phyloP scores from a whole-genome alignment of 2,797 vertebrate genomes.

The Pogonophryne albipinna region DNA sequence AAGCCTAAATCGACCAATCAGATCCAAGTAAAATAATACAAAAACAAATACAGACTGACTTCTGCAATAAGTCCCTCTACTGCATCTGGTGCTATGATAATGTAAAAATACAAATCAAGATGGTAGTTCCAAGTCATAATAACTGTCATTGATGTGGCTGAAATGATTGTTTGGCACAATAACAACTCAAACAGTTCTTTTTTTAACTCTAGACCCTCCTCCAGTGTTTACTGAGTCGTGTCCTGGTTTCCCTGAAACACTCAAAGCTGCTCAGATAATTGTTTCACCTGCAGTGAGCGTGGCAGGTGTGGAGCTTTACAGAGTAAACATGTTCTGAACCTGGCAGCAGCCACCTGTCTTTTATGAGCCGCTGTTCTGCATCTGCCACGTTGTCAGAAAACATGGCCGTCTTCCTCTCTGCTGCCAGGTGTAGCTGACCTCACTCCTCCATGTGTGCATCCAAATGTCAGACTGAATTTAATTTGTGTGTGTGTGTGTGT shows the following conservation, averaged over 20 bases:
- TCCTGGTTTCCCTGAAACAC: constrained; percentile 12
- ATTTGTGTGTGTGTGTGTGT: constrained; percentile 17
- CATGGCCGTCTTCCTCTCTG: not conserved
- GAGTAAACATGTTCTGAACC: constrained; percentile 44
- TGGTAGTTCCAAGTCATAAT: too few species aligned
- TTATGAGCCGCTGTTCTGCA: constrained; percentile 35
- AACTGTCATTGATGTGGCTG: too few species aligned
- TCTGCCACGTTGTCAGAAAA: constrained; percentile 45
- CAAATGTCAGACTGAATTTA: constrained; percentile 67
- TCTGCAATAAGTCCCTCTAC: too few species aligned
- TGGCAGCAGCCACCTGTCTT: constrained; percentile 59
- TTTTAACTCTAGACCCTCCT: not conserved
- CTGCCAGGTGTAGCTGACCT: constrained; percentile 54
- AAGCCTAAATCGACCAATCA: too few species aligned
- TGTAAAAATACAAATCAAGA: too few species aligned
- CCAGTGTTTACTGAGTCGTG: constrained; percentile 12
- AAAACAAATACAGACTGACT: too few species aligned
- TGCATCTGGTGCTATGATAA: too few species aligned
- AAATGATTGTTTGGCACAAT: not conserved
- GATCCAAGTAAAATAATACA: too few species aligned
- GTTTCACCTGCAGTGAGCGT: constrained; percentile 26
- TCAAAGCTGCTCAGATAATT: constrained; percentile 14
- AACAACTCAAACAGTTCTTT: not conserved
- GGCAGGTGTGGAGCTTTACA: constrained; percentile 66
- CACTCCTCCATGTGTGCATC: constrained; percentile 25